Evolutionary conservation across 2,797 vertebrate genomes (phyloP), one percentile per base, ranked within the genome.

Genomic region (Halcyon chelicuti): DNA sequence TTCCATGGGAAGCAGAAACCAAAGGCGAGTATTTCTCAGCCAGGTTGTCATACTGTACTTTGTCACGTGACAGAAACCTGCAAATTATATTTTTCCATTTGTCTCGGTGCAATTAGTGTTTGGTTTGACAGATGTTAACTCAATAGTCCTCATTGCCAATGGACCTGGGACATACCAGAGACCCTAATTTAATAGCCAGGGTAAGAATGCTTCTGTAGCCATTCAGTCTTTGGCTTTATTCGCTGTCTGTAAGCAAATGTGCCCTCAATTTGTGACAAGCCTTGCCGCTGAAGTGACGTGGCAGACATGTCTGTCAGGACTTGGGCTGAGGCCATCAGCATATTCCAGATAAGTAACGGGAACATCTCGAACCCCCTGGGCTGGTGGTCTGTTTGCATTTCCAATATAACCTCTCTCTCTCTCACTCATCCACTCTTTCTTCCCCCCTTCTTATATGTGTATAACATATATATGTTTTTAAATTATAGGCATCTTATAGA

Each of bases 221-320:
- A 60, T 84, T 73, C 76, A 72, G 71, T 81, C 82, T 79, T 91
- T 76, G 73, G 70, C 51, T 78, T 94, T 94, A 94, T 95, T 91
- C 96, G 73, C 86, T 76, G 66, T 81, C 91, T 90, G 65, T 1
- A 2, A 96, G 93, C 39, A 84, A 93, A 81, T 33, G 85, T 96
- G 95, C 91, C 91, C 94, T 94, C 93, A 90, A 92, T 95, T 93
- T 95, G 79, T 95, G 96, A 95, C 96, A 95, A 95, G 85, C n/a
- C 66, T 90, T 80, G 79, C 91, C 88, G 73, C 88, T 78, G 87
- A 86, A 88, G 42, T 95, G 95, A 96, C 93, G 74, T 93, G 95
- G 96, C 90, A 96, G 95, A 96, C 95, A 3, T 88, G 93, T 95
- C 93, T 94, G 94, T 96, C 94, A 95, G 71, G 88, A 71, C 92